phyloP scores from a whole-genome alignment of 2,797 vertebrate genomes.

The Chaenodraco wilsoni region DNA sequence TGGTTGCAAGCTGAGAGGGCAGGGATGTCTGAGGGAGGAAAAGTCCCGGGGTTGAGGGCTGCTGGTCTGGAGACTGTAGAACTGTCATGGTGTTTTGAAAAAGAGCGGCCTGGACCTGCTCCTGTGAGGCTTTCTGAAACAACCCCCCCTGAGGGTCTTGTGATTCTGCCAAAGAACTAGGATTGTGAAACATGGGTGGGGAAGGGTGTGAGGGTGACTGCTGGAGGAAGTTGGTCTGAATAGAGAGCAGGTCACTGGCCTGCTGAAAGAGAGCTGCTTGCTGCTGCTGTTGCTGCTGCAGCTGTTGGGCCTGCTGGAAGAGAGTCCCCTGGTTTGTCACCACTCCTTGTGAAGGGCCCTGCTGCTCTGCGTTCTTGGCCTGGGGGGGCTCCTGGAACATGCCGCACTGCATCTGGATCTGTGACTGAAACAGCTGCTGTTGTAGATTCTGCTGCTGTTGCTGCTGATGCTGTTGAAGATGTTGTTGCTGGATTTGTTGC shows the following conservation, averaged over 20 bases:
- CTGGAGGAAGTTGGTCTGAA: constrained; percentile 93
- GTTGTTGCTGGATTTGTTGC: constrained; percentile 86
- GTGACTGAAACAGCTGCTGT: constrained; percentile 89
- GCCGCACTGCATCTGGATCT: constrained; percentile 92
- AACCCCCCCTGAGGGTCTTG: constrained; percentile 89
- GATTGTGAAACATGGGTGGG: constrained; percentile 92
- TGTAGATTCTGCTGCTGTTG: constrained; percentile 82
- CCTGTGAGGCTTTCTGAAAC: constrained; percentile 91
- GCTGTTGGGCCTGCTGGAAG: constrained; percentile 87
- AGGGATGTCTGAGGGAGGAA: constrained; percentile 90
- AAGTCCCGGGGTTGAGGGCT: constrained; percentile 83
- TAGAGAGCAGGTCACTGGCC: constrained; percentile 90
- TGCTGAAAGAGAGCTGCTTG: constrained; percentile 92
- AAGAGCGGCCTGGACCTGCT: constrained; percentile 91
- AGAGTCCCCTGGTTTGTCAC: constrained; percentile 87
- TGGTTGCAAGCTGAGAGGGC: constrained; percentile 85
- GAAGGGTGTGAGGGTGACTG: constrained; percentile 88
- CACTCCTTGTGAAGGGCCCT: constrained; percentile 83
- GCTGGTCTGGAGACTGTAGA: constrained; percentile 90
- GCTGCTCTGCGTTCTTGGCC: constrained; percentile 86
- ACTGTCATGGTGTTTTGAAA: constrained; percentile 92
- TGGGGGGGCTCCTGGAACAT: constrained; percentile 87
- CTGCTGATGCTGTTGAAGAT: constrained; percentile 59
- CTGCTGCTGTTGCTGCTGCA: constrained; percentile 84
- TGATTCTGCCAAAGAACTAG: constrained; percentile 87